phyloP scores from a whole-genome alignment of 2,113 vertebrate species.

The Hymenochirus boettgeri region DNA sequence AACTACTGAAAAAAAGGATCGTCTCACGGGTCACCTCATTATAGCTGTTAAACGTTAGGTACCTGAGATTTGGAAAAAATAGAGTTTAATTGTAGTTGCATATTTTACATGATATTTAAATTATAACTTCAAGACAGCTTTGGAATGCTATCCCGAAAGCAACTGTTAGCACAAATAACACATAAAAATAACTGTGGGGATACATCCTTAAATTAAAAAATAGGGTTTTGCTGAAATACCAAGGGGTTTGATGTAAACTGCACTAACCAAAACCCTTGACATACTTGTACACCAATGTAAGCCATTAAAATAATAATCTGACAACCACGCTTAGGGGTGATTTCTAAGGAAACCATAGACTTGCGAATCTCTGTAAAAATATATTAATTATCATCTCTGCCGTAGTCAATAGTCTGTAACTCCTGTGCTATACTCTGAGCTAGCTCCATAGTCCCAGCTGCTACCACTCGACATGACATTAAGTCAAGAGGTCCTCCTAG shows the following conservation, averaged over 20 bases:
- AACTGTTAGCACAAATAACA: conserved; percentile 1
- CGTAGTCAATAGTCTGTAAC: conserved; percentile 73
- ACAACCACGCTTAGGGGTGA: conserved; percentile 1
- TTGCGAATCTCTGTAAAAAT: not conserved
- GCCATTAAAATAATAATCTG: not conserved
- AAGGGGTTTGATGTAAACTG: conserved; percentile 4
- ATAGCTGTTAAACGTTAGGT: conserved; percentile 51
- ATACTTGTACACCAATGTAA: not conserved
- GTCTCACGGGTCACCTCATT: not conserved
- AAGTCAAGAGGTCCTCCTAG: conserved; percentile 79
- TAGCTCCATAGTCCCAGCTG: conserved; percentile 73
- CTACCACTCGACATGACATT: conserved; percentile 81
- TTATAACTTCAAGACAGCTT: conserved; percentile 47
- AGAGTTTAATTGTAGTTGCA: conserved; percentile 51
- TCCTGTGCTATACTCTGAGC: conserved; percentile 71
- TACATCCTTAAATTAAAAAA: conserved; percentile 48
- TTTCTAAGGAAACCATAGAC: not conserved
- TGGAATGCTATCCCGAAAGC: conserved; percentile 22
- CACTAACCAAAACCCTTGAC: not conserved
- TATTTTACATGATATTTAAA: conserved; percentile 51
- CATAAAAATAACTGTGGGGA: conserved; percentile 46
- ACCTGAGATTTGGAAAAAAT: conserved; percentile 65
- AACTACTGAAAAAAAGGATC: not conserved
- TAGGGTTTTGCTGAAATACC: conserved; percentile 11
- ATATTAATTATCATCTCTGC: conserved; percentile 68